phyloP scores from a whole-genome alignment of 2,888 invertebrate genomes.

The Tholera decimalis region DNA sequence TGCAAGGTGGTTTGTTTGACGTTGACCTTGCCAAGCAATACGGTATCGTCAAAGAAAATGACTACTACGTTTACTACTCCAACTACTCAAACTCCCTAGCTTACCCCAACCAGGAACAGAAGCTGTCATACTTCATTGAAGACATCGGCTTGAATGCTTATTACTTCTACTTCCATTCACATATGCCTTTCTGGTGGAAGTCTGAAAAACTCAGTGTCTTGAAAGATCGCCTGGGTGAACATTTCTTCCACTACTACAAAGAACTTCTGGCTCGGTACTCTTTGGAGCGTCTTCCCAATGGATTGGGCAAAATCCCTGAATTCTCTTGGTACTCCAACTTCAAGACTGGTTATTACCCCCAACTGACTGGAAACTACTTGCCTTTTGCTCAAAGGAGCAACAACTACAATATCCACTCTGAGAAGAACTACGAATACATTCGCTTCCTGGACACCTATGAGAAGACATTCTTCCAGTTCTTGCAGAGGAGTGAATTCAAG shows the following conservation, averaged over 20 bases:
- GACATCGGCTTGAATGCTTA: slow-evolving; percentile 93
- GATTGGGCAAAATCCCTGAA: slow-evolving; percentile 91
- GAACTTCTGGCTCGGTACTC: slow-evolving; percentile 93
- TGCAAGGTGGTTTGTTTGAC: slow-evolving; percentile 77
- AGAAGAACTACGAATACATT: slow-evolving; percentile 86
- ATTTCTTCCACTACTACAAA: slow-evolving; percentile 93
- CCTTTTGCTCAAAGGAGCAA: slow-evolving; percentile 92
- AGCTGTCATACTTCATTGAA: slow-evolving; percentile 93
- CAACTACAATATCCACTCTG: slow-evolving; percentile 91
- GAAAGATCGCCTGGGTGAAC: slow-evolving; percentile 92
- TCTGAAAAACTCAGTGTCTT: slow-evolving; percentile 85
- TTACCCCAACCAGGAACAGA: slow-evolving; percentile 91
- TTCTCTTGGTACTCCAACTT: slow-evolving; percentile 93
- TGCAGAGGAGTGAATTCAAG: slow-evolving; percentile 91
- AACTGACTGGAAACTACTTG: slow-evolving; percentile 69
- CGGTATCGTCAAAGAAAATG: slow-evolving; percentile 82
- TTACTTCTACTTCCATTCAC: slow-evolving; percentile 93
- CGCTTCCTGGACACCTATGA: slow-evolving; percentile 92
- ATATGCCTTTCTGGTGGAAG: slow-evolving; percentile 92
- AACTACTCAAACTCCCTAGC: slow-evolving; percentile 91
- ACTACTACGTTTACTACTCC: slow-evolving; percentile 88
- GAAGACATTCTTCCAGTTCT: slow-evolving; percentile 87
- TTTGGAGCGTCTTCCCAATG: slow-evolving; percentile 93
- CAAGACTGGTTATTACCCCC: slow-evolving; percentile 79
- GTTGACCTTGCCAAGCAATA: slow-evolving; percentile 77